A percentile compares a stretch with the other conserved stretches of the same genome.
Evolutionary conservation across 2,888 invertebrate genomes (phyloP).

Genomic region (Apodemia mormo): DNA sequence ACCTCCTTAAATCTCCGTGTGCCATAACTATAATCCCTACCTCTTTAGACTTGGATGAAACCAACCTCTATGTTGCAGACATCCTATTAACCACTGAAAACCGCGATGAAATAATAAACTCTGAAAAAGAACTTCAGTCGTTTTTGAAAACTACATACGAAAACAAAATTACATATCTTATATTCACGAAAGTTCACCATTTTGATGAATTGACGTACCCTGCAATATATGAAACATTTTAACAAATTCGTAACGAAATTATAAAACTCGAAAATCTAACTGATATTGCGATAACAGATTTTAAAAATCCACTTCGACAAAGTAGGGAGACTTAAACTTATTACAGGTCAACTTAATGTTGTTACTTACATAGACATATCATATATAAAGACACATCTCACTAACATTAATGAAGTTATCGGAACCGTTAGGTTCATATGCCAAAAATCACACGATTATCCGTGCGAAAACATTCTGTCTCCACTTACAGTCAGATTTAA

Average conservation of each 20-base stretch:
- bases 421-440: too few species aligned
- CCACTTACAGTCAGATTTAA: neutral
- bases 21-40: too few species aligned
- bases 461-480: neutral
- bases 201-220: constrained; percentile 21
- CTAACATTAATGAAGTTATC: too few species aligned
- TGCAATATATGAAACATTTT: constrained; percentile 10
- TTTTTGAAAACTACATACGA: constrained; percentile 8
- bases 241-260: constrained; percentile 14
- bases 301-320: constrained; percentile 30
- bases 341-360: too few species aligned
- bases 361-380: too few species aligned
- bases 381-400: too few species aligned
- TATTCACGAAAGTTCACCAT: constrained; percentile 20
- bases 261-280: neutral
- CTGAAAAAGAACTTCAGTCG: constrained; percentile 15
- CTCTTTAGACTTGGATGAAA: constrained; percentile 15
- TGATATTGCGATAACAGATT: constrained; percentile 26
- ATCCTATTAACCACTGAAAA: neutral
- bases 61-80: neutral
- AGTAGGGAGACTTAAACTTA: too few species aligned
- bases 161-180: neutral
- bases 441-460: neutral
- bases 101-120: neutral
- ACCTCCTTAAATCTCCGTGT: neutral